A percentile compares a stretch with the other conserved stretches of the same genome.
phyloP scores from a whole-genome alignment of 1,140 invertebrate genomes.

The Scaptomyza pallida region DNA sequence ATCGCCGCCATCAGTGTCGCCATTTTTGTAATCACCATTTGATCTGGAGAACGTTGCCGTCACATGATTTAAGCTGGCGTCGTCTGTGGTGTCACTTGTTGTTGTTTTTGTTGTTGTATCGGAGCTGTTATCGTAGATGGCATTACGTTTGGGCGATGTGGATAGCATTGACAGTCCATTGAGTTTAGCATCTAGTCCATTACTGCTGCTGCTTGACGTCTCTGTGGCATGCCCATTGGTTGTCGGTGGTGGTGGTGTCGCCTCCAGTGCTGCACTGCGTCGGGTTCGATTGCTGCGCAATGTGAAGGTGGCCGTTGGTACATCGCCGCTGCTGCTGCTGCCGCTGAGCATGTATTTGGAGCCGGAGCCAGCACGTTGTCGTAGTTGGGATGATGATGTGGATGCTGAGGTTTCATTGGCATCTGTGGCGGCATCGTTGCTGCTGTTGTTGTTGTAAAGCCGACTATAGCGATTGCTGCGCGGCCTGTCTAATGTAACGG shows the following conservation, averaged over 20 bases:
- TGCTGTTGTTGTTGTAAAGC: conserved; percentile 61
- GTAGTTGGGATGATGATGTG: conserved; percentile 12
- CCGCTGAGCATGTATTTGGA: conserved; percentile 55
- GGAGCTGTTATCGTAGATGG: conserved; percentile 64
- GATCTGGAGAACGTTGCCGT: background rate
- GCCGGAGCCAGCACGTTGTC: conserved; percentile 40
- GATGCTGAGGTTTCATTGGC: background rate
- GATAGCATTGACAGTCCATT: conserved; percentile 65
- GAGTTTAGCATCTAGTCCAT: conserved; percentile 59
- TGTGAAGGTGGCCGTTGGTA: conserved; percentile 77
- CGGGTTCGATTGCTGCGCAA: conserved; percentile 32
- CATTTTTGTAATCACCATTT: conserved; percentile 11
- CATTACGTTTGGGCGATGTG: conserved; percentile 62
- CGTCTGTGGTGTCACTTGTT: conserved; percentile 58
- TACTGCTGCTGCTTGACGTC: conserved; percentile 34
- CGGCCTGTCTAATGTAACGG: conserved; percentile 69
- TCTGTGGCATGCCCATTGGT: conserved; percentile 36
- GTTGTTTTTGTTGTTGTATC: conserved; percentile 12
- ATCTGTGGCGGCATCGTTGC: conserved; percentile 31
- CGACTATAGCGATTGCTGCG: conserved; percentile 75
- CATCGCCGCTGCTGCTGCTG: conserved; percentile 70
- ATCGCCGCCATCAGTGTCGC: conserved; percentile 9
- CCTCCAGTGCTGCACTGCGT: conserved; percentile 34
- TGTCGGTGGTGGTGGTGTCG: background rate
- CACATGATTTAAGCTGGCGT: no score